These are phyloP conservation scores for Operophtera brumata DNA, from an alignment of 2,888 invertebrate genomes.

Conservation along the genomic window DNA sequence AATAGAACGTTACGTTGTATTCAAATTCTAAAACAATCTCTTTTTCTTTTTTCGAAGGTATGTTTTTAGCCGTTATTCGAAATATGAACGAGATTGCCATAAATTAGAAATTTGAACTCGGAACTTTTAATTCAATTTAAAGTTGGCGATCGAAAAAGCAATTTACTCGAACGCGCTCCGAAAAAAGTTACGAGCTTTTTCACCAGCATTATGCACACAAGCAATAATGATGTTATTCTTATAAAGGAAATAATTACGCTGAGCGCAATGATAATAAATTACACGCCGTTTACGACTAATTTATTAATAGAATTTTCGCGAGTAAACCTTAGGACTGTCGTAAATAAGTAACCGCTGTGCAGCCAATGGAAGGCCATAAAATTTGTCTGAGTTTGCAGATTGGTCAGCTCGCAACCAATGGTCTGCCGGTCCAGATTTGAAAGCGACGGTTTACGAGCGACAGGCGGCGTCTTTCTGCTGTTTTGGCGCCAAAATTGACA, in stretches of 20 bases:
- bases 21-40: too few species aligned
- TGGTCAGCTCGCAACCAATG: constrained; percentile 70
- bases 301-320: constrained; percentile 80
- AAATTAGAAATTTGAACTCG: constrained; percentile 32
- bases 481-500: constrained; percentile 79
- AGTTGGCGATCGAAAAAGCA: constrained; percentile 34
- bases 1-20: too few species aligned
- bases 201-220: constrained; percentile 39
- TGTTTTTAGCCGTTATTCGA: constrained; percentile 17
- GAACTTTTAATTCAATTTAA: constrained; percentile 35
- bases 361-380: constrained; percentile 71
- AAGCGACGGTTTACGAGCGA: constrained; percentile 76
- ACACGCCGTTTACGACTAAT: constrained; percentile 74
- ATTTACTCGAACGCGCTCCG: constrained; percentile 28
- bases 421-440: constrained; percentile 68
- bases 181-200: constrained; percentile 35
- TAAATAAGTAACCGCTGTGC: constrained; percentile 73
- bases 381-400: constrained; percentile 65
- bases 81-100: constrained; percentile 28
- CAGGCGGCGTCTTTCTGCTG: constrained; percentile 72
- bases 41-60: too few species aligned
- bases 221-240: constrained; percentile 68
- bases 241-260: constrained; percentile 76
- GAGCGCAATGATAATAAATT: constrained; percentile 74
- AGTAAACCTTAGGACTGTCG: constrained; percentile 74